Evolutionary conservation across 2,888 invertebrate genomes (phyloP), one percentile per base, ranked within the genome.

Genomic region (Periphyllus acericola): DNA sequence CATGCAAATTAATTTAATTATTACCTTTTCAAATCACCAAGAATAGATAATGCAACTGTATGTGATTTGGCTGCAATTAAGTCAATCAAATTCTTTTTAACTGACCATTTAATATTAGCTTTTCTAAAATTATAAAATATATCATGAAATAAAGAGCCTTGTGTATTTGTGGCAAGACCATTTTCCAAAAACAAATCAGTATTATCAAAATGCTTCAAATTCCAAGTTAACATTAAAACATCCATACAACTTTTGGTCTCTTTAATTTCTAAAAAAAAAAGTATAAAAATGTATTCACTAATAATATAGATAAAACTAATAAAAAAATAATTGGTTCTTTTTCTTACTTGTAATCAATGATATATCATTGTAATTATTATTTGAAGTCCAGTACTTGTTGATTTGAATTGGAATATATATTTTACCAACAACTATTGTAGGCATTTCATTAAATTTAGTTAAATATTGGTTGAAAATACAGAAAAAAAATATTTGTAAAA

Each of bases 1-100:
- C 14, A 68, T 68, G 68, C 46, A 78, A 66, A 40, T 14, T 34
- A 46, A 46, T 46, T 46, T 36, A 46, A 46, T 8, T 46, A 71
- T 80, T 87, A 87, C 87, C 87, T 87, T 34, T 46, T 87, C 40
- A 87, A 87, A 87, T 80, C 60, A 25, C 21, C 19, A 74, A 87
- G 55, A 72, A 80, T 66, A 9, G 3, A 14, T 81, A 80, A 74
- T 74, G 87, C 87, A 40, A 81, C 74, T 74, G 80, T 46, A 66
- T 87, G 72, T 40, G 87, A 80, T 40, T 80, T 81, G 17, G 80
- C 60, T 40, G 36, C 40, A 74, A 72, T 74, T 74, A 87, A 80
- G 29, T 87, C 74, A 81, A 55, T 3, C 74, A 87, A 87, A 32
- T 25, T 40, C n/a, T 80, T 87, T 36, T 81, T 80, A n/a, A 87